Percentiles rank a stretch among this genome's conserved stretches.
phyloP scores from a whole-genome alignment of 2,888 invertebrate species.

The Tuta absoluta region DNA sequence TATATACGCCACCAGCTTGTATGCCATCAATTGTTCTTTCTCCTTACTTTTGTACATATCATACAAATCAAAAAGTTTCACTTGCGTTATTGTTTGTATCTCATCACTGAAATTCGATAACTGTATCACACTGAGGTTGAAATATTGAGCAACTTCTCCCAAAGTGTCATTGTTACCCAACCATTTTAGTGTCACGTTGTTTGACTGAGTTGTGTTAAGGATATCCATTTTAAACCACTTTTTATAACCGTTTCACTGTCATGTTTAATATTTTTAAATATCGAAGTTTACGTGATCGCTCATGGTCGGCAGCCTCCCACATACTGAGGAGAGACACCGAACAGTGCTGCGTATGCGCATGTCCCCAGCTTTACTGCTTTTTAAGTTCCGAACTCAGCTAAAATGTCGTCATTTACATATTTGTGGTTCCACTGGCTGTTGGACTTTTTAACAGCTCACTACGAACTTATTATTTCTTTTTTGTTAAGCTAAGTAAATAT shows the following conservation, averaged over 20 bases:
- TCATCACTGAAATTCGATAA: conserved; percentile 43
- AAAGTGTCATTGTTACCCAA: conserved; percentile 45
- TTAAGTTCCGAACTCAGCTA: background rate
- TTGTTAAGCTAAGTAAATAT: too few species aligned
- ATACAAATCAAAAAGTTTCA: conserved; percentile 54
- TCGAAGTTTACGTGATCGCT: background rate
- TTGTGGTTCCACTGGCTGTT: conserved; percentile 4
- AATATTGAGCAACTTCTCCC: conserved; percentile 51
- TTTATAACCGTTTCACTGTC: background rate
- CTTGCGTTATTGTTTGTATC: conserved; percentile 48
- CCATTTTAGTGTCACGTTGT: conserved; percentile 15
- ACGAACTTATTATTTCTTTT: background rate
- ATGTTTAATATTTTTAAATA: background rate
- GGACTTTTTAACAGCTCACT: background rate
- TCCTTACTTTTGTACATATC: conserved; percentile 61
- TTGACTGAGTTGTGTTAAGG: background rate
- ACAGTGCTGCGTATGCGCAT: conserved; percentile 36
- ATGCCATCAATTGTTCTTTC: conserved; percentile 69
- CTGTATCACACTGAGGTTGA: conserved; percentile 46
- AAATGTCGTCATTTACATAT: background rate
- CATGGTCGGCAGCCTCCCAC: conserved; percentile 11
- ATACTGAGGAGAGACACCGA: conserved; percentile 1
- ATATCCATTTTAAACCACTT: conserved; percentile 17
- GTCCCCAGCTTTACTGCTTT: conserved; percentile 34
- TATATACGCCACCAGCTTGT: conserved; percentile 79